phyloP scores from a whole-genome alignment of 2,888 invertebrate genomes.

The Sericinus montela region DNA sequence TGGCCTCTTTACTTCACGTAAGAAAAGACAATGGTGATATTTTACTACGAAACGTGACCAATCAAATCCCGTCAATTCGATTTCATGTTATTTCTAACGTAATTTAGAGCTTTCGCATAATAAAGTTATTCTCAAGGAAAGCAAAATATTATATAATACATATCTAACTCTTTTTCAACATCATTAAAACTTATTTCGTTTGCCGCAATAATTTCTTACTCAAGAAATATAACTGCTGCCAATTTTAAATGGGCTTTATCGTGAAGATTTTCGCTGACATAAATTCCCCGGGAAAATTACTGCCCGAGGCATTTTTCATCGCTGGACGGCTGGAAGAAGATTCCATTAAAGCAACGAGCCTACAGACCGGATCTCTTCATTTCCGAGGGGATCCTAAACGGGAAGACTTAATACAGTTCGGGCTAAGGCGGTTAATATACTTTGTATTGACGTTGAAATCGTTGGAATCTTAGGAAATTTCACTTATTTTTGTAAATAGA shows the following conservation, averaged over 20 bases:
- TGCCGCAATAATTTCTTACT: too few relatives aligned
- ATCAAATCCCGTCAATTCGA: too few relatives aligned
- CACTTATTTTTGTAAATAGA: background rate
- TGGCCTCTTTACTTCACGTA: too few relatives aligned
- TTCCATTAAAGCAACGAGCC: conserved; percentile 49
- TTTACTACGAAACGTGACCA: too few relatives aligned
- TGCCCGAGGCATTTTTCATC: conserved; percentile 40
- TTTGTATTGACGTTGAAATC: conserved; percentile 11
- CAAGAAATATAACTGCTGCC: background rate
- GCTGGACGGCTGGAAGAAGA: conserved; percentile 35
- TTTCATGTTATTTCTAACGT: too few relatives aligned
- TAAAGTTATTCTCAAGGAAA: too few relatives aligned
- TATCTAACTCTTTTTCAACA: too few relatives aligned
- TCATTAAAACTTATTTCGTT: too few relatives aligned
- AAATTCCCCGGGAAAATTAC: conserved; percentile 32
- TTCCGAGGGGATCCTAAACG: conserved; percentile 48
- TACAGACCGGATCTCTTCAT: conserved; percentile 58
- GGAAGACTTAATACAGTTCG: conserved; percentile 24
- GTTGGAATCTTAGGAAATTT: background rate
- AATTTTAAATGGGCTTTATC: conserved; percentile 13
- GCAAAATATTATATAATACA: too few relatives aligned
- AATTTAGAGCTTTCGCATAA: too few relatives aligned
- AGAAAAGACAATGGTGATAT: too few relatives aligned
- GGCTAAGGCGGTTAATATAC: conserved; percentile 4
- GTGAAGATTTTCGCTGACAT: conserved; percentile 16